Conservation (phyloP, 2,797 vertebrate species). For the Florisuga fusca region DNA sequence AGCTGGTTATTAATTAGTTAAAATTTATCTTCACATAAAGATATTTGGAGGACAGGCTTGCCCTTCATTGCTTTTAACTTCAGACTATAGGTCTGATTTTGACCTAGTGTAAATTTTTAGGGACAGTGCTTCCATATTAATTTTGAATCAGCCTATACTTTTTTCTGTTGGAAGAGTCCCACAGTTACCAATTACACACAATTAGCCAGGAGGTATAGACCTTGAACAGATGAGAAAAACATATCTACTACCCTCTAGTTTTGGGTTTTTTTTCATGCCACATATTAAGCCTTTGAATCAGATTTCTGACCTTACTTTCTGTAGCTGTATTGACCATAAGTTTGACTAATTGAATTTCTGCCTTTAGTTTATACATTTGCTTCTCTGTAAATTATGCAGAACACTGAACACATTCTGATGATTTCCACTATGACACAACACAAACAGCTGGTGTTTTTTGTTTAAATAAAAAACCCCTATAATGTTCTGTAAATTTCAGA, state of each 20-base stretch:
- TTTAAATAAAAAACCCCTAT: not conserved
- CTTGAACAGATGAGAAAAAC: not conserved
- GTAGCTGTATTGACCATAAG: not conserved
- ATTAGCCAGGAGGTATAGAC: not conserved
- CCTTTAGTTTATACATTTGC: not conserved
- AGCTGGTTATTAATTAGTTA: not conserved
- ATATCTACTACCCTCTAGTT: not conserved
- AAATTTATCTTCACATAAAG: not conserved
- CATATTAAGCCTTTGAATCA: not conserved
- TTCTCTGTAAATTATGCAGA: not conserved
- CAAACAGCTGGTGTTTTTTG: not conserved
- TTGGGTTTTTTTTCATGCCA: not conserved
- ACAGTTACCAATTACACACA: not conserved
- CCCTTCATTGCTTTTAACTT: not conserved
- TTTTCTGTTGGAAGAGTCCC: not conserved
- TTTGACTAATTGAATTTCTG: not conserved
- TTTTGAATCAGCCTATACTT: not conserved
- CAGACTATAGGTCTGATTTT: not conserved
- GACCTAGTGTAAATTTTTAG: not conserved
- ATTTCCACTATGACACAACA: not conserved
- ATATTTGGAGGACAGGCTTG: not conserved
- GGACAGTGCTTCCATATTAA: not conserved
- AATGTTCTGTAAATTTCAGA: not conserved
- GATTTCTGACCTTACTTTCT: not conserved
- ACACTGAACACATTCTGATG: accelerated